Conservation (phyloP, 37 sponge, comb jelly and placozoan genomes). For the Mnemiopsis leidyi region DNA sequence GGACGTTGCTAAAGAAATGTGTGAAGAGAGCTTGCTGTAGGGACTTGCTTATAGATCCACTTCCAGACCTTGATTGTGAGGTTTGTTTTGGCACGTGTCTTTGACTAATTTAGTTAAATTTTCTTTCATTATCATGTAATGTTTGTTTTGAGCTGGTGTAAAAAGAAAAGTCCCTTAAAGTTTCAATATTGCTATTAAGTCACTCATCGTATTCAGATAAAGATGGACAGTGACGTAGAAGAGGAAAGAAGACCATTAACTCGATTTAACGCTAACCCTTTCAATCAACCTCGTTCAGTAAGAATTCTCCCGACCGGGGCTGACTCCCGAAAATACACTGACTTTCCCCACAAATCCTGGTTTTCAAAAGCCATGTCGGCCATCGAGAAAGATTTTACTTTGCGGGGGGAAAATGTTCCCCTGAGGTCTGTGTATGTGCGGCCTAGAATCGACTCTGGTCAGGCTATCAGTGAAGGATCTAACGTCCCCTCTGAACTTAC, state of each 20-base stretch:
- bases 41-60: background rate
- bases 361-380: background rate
- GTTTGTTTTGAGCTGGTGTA: too few species aligned
- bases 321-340: background rate
- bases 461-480: background rate
- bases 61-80: background rate
- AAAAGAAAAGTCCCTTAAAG: too few species aligned
- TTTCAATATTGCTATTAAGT: too few species aligned
- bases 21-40: background rate
- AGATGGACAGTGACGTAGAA: slow-evolving; percentile 12
- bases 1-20: background rate
- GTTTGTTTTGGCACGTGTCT: background rate
- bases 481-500: background rate
- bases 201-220: background rate
- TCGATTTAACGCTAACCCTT: background rate
- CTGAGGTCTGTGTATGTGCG: background rate
- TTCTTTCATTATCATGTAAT: too few species aligned
- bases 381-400: slow-evolving; percentile 32
- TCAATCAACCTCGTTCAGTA: background rate
- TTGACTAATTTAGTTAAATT: too few species aligned
- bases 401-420: background rate
- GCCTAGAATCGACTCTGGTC: background rate
- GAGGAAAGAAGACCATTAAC: background rate
- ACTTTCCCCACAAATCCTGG: background rate
- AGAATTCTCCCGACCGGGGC: background rate